Evolutionary conservation across 2,113 vertebrate genomes (phyloP).

Genomic region (Numida meleagris): DNA sequence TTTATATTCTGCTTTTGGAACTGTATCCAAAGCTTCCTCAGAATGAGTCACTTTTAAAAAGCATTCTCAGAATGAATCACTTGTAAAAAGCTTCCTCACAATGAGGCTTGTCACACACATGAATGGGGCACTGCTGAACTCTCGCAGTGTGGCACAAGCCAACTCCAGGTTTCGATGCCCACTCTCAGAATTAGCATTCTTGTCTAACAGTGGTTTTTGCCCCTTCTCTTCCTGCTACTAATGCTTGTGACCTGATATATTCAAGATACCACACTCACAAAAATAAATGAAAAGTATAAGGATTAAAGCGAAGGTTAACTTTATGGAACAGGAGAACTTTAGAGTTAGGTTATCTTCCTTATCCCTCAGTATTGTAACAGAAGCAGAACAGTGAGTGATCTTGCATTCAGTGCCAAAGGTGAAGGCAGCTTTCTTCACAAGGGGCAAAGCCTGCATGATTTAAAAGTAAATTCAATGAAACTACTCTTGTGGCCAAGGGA

Average conservation of each 20-base stretch:
- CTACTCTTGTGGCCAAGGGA: neutral
- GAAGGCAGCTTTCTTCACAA: conserved; percentile 23
- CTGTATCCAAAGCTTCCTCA: conserved; percentile 16
- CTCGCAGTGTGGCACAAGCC: conserved; percentile 24
- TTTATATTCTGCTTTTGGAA: conserved; percentile 52
- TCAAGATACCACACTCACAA: neutral
- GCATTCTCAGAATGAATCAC: conserved; percentile 8
- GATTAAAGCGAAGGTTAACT: conserved; percentile 56
- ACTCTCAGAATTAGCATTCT: conserved; percentile 49
- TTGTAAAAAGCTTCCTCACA: conserved; percentile 42
- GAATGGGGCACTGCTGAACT: conserved; percentile 44
- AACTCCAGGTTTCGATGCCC: neutral
- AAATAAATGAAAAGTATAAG: conserved; percentile 16
- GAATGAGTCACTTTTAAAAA: conserved; percentile 45
- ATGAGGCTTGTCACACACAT: conserved; percentile 47
- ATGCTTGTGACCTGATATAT: conserved; percentile 2
- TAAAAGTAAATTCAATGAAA: neutral
- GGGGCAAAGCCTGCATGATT: neutral
- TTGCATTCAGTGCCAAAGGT: conserved; percentile 8
- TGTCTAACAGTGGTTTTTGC: conserved; percentile 26
- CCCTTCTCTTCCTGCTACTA: conserved; percentile 19
- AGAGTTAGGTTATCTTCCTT: neutral
- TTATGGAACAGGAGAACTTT: conserved; percentile 13
- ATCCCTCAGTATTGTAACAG: neutral
- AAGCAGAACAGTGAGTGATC: conserved; percentile 1